A percentile compares a stretch with the other conserved stretches of the same genome.
Conservation (phyloP, 1,140 invertebrate genomes). For the Lasioglossum albipes region DNA sequence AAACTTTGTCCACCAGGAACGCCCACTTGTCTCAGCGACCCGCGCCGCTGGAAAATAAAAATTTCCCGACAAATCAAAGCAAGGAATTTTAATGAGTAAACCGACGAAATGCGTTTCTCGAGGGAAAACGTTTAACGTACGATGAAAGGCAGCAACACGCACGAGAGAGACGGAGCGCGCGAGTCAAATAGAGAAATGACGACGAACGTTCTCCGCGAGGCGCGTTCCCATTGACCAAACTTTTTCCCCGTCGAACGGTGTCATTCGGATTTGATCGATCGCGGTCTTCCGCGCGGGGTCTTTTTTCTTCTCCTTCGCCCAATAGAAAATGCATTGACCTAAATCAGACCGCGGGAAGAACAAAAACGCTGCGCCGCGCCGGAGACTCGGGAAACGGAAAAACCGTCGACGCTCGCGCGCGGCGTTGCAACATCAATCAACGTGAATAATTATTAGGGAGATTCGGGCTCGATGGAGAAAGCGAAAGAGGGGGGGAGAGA, state of each 20-base stretch:
- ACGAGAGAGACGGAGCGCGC: neutral
- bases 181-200: no score
- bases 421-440: slow-evolving; percentile 21
- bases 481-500: no score
- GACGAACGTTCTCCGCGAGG: slow-evolving; percentile 10
- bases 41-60: no score
- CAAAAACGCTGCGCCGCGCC: slow-evolving; percentile 3
- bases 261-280: slow-evolving; percentile 46
- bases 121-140: neutral
- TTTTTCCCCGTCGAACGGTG: slow-evolving; percentile 26
- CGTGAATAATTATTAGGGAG: slow-evolving; percentile 29
- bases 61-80: no score
- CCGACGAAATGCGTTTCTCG: no score
- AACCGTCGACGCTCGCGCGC: neutral
- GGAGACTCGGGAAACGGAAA: neutral
- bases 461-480: neutral
- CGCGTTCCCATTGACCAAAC: slow-evolving; percentile 23
- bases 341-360: slow-evolving; percentile 23
- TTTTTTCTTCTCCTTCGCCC: slow-evolving; percentile 12
- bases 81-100: no score
- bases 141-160: neutral
- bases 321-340: slow-evolving; percentile 37
- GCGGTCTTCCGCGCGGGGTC: neutral
- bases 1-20: no score
- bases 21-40: no score